Conservation (phyloP, 2,113 vertebrate species). For the Macrotis lagotis region DNA sequence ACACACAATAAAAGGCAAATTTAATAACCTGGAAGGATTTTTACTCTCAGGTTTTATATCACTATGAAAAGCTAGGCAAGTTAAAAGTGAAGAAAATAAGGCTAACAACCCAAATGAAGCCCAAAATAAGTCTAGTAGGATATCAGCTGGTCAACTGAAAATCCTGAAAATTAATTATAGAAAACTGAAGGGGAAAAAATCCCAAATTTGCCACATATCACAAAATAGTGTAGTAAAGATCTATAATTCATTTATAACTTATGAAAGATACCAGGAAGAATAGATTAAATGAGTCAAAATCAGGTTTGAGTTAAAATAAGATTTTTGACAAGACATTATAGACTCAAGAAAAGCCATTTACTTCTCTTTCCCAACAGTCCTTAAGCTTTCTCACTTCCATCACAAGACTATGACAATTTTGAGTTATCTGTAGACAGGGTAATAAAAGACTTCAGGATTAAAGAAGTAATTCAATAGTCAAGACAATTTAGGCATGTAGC, state of each 20-base stretch:
- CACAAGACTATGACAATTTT: neutral
- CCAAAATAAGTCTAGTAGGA: neutral
- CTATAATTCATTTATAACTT: neutral
- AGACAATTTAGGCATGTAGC: neutral
- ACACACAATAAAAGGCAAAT: neutral
- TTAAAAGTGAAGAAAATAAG: neutral
- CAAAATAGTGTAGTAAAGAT: neutral
- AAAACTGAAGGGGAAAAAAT: neutral
- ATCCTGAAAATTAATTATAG: neutral
- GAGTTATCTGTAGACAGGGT: neutral
- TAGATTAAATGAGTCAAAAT: conserved; percentile 34
- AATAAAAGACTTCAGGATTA: conserved; percentile 9
- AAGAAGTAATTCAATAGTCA: conserved; percentile 25
- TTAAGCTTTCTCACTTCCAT: neutral
- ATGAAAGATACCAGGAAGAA: neutral
- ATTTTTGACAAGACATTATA: neutral
- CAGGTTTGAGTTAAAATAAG: conserved; percentile 16
- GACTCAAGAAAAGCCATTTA: conserved; percentile 28
- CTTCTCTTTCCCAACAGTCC: neutral
- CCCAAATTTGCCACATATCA: neutral
- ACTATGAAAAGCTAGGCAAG: neutral
- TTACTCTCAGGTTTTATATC: neutral
- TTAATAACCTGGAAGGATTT: neutral
- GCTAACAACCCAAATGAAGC: neutral
- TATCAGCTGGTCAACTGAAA: neutral